These are phyloP conservation scores for Burhinus oedicnemus DNA, from an alignment of 2,113 vertebrate genomes.

Conservation along the genomic window DNA sequence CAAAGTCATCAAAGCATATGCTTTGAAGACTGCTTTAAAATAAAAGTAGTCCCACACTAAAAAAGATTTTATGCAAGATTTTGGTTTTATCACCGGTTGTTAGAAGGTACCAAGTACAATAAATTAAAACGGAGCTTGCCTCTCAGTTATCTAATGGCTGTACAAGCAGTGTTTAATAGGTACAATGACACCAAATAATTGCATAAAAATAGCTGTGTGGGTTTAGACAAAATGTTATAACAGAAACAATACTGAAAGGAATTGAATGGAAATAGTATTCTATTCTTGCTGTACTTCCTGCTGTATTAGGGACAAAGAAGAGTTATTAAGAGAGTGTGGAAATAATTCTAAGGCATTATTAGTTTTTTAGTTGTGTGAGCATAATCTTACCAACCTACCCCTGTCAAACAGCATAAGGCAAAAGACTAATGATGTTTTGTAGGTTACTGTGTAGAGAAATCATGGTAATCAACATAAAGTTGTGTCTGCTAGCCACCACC, in stretches of 20 bases:
- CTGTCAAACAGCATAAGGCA: neutral
- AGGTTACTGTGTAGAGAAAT: neutral
- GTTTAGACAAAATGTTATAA: constrained; percentile 3
- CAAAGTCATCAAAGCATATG: neutral
- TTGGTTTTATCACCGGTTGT: neutral
- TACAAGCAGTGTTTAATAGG: neutral
- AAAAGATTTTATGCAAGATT: neutral
- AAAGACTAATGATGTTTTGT: neutral
- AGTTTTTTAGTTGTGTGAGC: neutral
- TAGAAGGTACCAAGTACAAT: neutral
- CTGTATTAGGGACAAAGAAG: neutral
- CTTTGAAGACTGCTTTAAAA: neutral
- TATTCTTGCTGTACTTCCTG: neutral
- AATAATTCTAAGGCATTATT: neutral
- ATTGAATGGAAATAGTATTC: neutral
- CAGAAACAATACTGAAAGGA: neutral
- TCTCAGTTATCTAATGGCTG: neutral
- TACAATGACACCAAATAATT: neutral
- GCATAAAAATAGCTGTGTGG: neutral
- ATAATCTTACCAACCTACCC: neutral
- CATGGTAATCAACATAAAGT: neutral
- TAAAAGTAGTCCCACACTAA: neutral
- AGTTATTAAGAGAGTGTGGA: neutral
- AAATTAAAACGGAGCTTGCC: neutral
- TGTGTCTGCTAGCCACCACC: neutral